Percentiles rank a stretch among this genome's conserved stretches.
Evolutionary conservation across 2,113 vertebrate species (phyloP).

Genomic region (Physeter macrocephalus): DNA sequence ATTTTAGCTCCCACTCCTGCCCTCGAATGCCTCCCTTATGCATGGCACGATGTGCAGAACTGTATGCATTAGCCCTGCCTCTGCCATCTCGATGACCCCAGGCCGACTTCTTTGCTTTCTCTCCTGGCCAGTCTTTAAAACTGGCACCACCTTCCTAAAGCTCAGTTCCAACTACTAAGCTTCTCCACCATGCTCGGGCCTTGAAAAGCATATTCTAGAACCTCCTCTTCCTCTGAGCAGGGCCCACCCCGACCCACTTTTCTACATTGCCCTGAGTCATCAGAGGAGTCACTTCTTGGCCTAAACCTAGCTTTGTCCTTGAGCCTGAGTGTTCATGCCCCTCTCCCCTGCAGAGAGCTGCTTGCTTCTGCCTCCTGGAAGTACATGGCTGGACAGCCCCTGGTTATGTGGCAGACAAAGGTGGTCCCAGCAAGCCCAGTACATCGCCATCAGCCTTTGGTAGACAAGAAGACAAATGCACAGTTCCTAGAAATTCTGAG

Average conservation of each 20-base stretch:
- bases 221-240: background rate
- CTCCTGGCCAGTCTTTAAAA: background rate
- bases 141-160: background rate
- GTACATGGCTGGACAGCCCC: background rate
- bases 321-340: background rate
- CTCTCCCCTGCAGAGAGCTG: background rate
- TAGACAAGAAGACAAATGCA: slow-evolving; percentile 23
- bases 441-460: background rate
- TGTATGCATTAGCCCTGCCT: background rate
- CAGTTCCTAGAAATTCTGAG: background rate
- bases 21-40: accelerated
- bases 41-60: background rate
- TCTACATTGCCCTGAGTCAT: background rate
- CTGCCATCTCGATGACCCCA: accelerated
- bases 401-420: background rate
- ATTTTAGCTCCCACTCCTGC: background rate
- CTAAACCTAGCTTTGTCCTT: background rate
- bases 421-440: background rate
- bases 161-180: background rate
- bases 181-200: background rate
- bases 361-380: background rate
- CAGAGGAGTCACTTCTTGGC: background rate
- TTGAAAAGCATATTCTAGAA: background rate
- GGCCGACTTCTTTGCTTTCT: background rate
- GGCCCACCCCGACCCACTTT: background rate